Evolutionary conservation across 2,113 vertebrate species (phyloP), one percentile per base, ranked within the genome.

Genomic region (Antennarius striatus): DNA sequence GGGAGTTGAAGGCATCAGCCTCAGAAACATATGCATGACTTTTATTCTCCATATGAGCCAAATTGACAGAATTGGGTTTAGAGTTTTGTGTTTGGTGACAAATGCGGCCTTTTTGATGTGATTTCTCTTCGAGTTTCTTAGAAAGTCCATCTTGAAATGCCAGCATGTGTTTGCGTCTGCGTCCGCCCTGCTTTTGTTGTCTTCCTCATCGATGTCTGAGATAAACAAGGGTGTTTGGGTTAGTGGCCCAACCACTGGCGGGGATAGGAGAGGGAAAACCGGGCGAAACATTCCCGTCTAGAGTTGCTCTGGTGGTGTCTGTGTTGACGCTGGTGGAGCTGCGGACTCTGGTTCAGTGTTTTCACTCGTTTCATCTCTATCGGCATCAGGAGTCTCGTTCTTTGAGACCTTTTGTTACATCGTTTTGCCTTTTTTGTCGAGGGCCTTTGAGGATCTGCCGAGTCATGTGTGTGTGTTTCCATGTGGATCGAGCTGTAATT

Each of bases 201-300:
- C 40, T 28, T 59, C 36, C 39, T 46, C 13, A 53, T 82, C 43
- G 9, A 9, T 17, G 50, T 51, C 45, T 48, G 43, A 71, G 62
- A 68, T 57, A 65, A 68, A 67, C 0, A 1, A 39, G 53, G 29
- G 1, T 79, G 77, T 83, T 86, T 81, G 52, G 77, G 50, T 82
- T 84, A 9, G 0, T 2, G 5, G 36, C 49, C 29, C 36, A 59
- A 65, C 59, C 3, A 12, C 51, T 36, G 29, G 42, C 43, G 36
- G 10, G 58, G 56, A 73, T 7, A 36, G 17, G 30, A 51, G 11
- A 11, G 11, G 47, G 7, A 1, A 14, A 22, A 16, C 22, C 50
- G 75, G 55, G 36, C 60, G 45, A 72, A 82, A 80, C 65, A 71
- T 79, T 80, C 68, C 54, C 62, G 68, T 58, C 57, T 50, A 42